Base-by-base conservation (phyloP, 2,113 vertebrate species). In the Cercocebus atys region DNA sequence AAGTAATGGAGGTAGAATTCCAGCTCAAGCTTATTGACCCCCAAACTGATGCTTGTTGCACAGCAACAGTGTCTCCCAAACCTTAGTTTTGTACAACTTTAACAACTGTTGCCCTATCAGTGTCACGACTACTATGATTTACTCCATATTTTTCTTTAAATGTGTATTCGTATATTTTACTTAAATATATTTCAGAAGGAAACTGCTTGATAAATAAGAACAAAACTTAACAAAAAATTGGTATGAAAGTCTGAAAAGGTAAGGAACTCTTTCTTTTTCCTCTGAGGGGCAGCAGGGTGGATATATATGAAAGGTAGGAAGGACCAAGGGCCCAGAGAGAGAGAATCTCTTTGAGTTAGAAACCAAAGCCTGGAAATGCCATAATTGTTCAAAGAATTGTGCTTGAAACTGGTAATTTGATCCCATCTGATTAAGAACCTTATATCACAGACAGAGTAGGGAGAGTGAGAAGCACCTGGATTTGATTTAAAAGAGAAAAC, bases 171-270 rank as follows among this genome's bases (percentile, higher is more conserved):
- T 1, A 11, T 50, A 75, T 72, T 95, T 93, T 93, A 84, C 73
- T 83, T 66, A 59, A 47, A 80, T 82, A 68, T 94, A 87, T 87
- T 80, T 90, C 8, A 66, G 52, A 93, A 90, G 47, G 38, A 90
- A 95, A 73, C 11, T 84, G 35, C 40, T 32, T 70, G 75, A 70
- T 88, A 82, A 82, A 57, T 81, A 40, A 76, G 94, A 52, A 43
- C 32, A 81, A 61, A 90, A 90, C 22, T n/a, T 43, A 86, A 59
- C 13, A 61, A 66, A 88, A 76, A 45, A 75, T 17, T 85, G 14
- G 17, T 52, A 32, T 10, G 47, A 82, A 92, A 92, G 32, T n/a
- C 17, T 43, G 59, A 52, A 75, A 66, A 61, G 47, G 17, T 5
- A 86, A 52, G 47, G 35, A 40, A 18, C 1, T n/a, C 32, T 57